phyloP scores from a whole-genome alignment of 2,797 vertebrate species.

The Leptoclinus maculatus region DNA sequence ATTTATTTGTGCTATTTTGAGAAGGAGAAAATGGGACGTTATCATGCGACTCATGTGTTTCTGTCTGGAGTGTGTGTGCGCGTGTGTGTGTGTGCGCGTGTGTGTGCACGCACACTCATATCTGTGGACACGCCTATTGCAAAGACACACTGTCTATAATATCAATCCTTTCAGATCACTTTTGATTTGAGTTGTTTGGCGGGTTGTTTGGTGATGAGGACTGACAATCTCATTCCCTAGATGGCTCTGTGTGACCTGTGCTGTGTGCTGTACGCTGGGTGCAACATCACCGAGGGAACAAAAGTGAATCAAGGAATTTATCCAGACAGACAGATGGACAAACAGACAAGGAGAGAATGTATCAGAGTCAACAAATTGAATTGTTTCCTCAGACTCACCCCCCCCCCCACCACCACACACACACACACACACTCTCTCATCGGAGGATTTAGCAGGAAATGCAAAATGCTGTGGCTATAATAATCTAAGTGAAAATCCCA shows the following conservation, averaged over 20 bases:
- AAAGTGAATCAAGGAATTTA: constrained; percentile 66
- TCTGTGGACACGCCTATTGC: not conserved
- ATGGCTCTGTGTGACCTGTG: constrained; percentile 66
- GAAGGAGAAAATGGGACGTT: constrained; percentile 59
- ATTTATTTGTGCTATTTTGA: constrained; percentile 63
- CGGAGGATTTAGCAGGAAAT: constrained; percentile 52
- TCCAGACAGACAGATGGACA: constrained; percentile 48
- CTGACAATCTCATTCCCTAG: constrained; percentile 77
- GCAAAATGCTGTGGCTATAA: constrained; percentile 38
- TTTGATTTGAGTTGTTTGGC: constrained; percentile 59
- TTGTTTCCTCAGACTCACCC: constrained; percentile 57
- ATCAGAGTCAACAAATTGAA: constrained; percentile 68
- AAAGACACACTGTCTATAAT: constrained; percentile 35
- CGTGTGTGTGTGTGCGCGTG: not conserved
- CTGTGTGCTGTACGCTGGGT: constrained; percentile 9
- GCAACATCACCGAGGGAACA: constrained; percentile 43
- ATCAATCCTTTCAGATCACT: constrained; percentile 65
- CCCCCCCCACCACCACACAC: constrained; percentile 24
- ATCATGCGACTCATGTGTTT: constrained; percentile 33
- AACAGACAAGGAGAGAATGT: constrained; percentile 59
- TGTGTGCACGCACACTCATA: not conserved
- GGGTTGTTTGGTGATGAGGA: constrained; percentile 60
- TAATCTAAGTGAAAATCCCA: constrained; percentile 68
- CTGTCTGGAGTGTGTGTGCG: constrained; percentile 10
- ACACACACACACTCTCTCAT: constrained; percentile 12